These are phyloP conservation scores for Carlito syrichta DNA, from an alignment of 2,113 vertebrate species.

Conservation along the genomic window DNA sequence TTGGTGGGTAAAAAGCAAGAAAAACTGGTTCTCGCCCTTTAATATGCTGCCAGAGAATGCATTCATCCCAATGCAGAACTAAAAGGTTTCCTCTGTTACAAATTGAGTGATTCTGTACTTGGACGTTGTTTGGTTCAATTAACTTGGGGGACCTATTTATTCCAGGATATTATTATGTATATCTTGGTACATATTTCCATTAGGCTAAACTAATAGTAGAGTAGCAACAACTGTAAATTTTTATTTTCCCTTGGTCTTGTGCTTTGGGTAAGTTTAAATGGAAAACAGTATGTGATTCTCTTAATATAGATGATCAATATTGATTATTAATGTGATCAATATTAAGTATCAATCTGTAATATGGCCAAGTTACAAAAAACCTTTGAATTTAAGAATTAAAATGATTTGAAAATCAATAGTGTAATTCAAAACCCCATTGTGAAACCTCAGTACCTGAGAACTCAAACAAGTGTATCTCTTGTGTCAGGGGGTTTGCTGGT, in stretches of 20 bases:
- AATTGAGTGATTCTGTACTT: slow-evolving; percentile 39
- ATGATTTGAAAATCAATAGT: neutral
- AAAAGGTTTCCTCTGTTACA: slow-evolving; percentile 38
- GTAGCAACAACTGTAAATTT: neutral
- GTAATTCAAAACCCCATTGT: neutral
- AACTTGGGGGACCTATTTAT: slow-evolving; percentile 16
- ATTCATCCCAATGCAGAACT: neutral
- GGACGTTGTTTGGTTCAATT: slow-evolving; percentile 9
- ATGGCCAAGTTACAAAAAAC: neutral
- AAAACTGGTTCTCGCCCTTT: slow-evolving; percentile 51
- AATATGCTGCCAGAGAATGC: slow-evolving; percentile 29
- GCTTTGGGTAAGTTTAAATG: neutral
- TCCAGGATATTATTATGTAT: neutral
- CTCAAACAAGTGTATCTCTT: neutral
- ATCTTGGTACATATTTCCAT: neutral
- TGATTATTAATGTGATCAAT: neutral
- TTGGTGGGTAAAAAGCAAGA: slow-evolving; percentile 45
- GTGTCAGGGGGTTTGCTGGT: neutral
- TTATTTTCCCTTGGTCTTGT: neutral
- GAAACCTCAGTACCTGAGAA: neutral
- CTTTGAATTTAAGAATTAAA: neutral
- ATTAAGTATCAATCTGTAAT: neutral
- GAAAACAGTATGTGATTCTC: neutral
- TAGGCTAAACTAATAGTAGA: neutral
- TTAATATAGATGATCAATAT: neutral